Evolutionary conservation across 2,888 invertebrate genomes (phyloP), one percentile per base, ranked within the genome.

Genomic region (Tanaodytes sp.): DNA sequence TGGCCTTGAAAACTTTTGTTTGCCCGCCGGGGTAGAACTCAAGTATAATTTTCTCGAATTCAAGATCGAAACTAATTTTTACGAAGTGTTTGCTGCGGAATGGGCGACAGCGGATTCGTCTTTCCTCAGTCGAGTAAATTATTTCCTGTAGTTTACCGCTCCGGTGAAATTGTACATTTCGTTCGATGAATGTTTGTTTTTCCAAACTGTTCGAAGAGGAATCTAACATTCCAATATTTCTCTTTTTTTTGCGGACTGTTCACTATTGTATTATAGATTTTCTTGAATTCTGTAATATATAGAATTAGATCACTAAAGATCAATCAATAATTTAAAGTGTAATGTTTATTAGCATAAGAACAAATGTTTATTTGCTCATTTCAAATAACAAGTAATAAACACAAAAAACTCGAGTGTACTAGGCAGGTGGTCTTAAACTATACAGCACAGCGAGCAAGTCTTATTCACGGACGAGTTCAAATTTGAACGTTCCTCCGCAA

Each of bases 1-100:
- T 55, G 61, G 1, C 67, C 61, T 67, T 61, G 61, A 67, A 55
- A 67, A 66, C 15, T 66, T 59, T 66, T 66, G 54, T 52, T 54
- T 36, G 15, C 43, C 52, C 54, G 36, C 40, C 46, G 12, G 40
- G 31, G 31, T 39, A 16, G 15, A 30, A 19, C 37, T 5, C 9
- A 12, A 55, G 48, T 55, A 23, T 48, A 55, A 54, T 64, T 51
- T 55, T 31, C 37, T 12, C 27, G 43, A 49, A 51, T 55, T 27
- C 36, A 18, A 27, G 27, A 54, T 48, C 33, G 16, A 39, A 36
- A 30, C 16, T 36, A 33, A 31, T 63, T 37, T 48, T 54, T 54
- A 23, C 36, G 19, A 48, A 40, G 31, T 12, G 43, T 36, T 36
- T 46, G 39, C 4, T 12, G 14, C 23, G 23, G 4, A 8, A 8